phyloP scores from a whole-genome alignment of 2,888 invertebrate genomes.

The Scaptodrosophila latifasciaeformis region DNA sequence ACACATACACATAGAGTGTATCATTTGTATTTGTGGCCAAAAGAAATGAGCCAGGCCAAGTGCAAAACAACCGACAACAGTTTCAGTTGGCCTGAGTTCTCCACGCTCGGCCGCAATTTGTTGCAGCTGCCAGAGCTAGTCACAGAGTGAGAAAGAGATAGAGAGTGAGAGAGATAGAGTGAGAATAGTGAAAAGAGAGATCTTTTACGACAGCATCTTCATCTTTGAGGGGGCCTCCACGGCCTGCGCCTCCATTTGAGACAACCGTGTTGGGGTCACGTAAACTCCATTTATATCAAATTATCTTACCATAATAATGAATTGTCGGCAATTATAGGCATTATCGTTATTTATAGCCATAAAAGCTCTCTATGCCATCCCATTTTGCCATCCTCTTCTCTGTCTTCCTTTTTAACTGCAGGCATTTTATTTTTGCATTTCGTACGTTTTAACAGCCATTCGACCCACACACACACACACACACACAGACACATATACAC shows the following conservation, averaged over 20 bases:
- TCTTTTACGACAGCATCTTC: slow-evolving; percentile 48
- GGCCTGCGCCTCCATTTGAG: slow-evolving; percentile 19
- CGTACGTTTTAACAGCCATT: slow-evolving; percentile 4
- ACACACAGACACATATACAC: too few species aligned
- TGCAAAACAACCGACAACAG: neutral
- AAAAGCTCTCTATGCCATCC: slow-evolving; percentile 53
- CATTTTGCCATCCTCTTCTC: slow-evolving; percentile 15
- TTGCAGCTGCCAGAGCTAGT: too few species aligned
- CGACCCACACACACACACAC: too few species aligned
- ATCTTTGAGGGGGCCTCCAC: slow-evolving; percentile 24
- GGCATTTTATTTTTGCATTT: slow-evolving; percentile 39
- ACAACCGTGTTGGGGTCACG: slow-evolving; percentile 70
- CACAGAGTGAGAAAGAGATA: too few species aligned
- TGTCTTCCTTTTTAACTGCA: slow-evolving; percentile 8
- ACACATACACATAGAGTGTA: too few species aligned
- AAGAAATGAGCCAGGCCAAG: too few species aligned
- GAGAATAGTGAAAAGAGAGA: too few species aligned
- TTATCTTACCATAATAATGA: slow-evolving; percentile 75
- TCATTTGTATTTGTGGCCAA: too few species aligned
- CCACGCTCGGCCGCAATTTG: neutral
- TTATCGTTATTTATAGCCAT: slow-evolving; percentile 75
- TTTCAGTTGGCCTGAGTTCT: too few species aligned
- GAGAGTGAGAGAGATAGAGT: too few species aligned
- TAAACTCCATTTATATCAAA: slow-evolving; percentile 74
- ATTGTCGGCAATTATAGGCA: slow-evolving; percentile 75